A percentile compares a stretch with the other conserved stretches of the same genome.
phyloP scores from a whole-genome alignment of 2,113 vertebrate species.

The Cebus imitator region DNA sequence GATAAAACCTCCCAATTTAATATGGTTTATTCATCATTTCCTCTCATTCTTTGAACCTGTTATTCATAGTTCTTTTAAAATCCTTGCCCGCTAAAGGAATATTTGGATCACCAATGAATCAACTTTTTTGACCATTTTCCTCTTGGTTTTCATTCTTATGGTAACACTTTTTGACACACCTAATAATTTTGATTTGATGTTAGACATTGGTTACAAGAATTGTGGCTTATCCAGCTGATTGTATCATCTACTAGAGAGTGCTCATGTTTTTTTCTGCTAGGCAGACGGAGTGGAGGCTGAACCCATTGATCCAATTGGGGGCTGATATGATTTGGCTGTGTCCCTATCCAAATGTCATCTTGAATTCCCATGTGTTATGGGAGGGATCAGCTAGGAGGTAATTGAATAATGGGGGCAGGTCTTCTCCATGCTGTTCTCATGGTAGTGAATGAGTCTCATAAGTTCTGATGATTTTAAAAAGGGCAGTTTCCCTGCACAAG shows the following conservation, averaged over 20 bases:
- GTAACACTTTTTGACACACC: not conserved
- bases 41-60: not conserved
- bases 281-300: not conserved
- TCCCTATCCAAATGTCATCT: too few relatives aligned
- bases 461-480: too few relatives aligned
- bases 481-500: too few relatives aligned
- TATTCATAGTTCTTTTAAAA: conserved; percentile 25
- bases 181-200: not conserved
- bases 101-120: not conserved
- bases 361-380: too few relatives aligned
- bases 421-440: too few relatives aligned
- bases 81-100: not conserved
- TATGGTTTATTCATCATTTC: not conserved
- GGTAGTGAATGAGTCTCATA: too few relatives aligned
- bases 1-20: not conserved
- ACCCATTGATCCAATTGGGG: not conserved
- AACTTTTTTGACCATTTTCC: not conserved
- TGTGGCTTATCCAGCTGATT: not conserved
- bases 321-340: too few relatives aligned
- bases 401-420: too few relatives aligned
- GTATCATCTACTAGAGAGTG: not conserved
- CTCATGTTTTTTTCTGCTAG: not conserved
- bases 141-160: not conserved
- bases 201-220: not conserved
- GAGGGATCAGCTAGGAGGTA: too few relatives aligned